phyloP scores from a whole-genome alignment of 2,113 vertebrate genomes.

The Kryptolebias marmoratus region DNA sequence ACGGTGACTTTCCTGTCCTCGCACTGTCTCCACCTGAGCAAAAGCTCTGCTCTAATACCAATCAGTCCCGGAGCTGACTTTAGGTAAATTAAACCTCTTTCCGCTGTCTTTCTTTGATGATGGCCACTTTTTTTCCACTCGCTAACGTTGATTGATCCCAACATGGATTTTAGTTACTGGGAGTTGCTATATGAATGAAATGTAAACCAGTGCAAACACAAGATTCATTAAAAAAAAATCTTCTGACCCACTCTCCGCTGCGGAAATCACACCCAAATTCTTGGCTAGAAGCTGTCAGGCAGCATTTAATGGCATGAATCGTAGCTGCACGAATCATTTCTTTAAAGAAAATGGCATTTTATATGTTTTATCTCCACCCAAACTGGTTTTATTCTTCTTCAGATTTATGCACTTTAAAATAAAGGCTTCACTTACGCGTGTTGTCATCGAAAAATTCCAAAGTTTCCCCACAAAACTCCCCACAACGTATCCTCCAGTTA shows the following conservation, averaged over 20 bases:
- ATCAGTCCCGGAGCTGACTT: conserved; percentile 59
- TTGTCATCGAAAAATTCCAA: conserved; percentile 62
- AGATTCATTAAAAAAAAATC: conserved; percentile 67
- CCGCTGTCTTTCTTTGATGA: conserved; percentile 57
- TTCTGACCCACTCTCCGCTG: conserved; percentile 43
- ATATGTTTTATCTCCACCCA: neutral
- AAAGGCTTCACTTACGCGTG: conserved; percentile 2
- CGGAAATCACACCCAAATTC: conserved; percentile 56
- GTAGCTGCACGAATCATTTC: neutral
- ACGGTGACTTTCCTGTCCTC: conserved; percentile 68
- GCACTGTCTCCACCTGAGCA: conserved; percentile 48
- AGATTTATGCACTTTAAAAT: conserved; percentile 27
- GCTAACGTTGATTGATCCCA: conserved; percentile 69
- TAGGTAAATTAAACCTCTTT: conserved; percentile 64
- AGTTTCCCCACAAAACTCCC: conserved; percentile 49
- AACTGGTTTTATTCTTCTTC: conserved; percentile 5
- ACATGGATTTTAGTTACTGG: conserved; percentile 62
- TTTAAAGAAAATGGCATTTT: conserved; percentile 26
- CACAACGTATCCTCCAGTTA: conserved; percentile 40
- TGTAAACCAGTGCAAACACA: conserved; percentile 74
- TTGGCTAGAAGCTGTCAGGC: conserved; percentile 36
- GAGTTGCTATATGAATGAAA: conserved; percentile 62
- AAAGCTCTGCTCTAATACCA: conserved; percentile 48
- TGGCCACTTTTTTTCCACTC: conserved; percentile 41
- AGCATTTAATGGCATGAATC: conserved; percentile 17